Conservation (phyloP, 2,797 vertebrate species). For the Mormyrops boulengeri region DNA sequence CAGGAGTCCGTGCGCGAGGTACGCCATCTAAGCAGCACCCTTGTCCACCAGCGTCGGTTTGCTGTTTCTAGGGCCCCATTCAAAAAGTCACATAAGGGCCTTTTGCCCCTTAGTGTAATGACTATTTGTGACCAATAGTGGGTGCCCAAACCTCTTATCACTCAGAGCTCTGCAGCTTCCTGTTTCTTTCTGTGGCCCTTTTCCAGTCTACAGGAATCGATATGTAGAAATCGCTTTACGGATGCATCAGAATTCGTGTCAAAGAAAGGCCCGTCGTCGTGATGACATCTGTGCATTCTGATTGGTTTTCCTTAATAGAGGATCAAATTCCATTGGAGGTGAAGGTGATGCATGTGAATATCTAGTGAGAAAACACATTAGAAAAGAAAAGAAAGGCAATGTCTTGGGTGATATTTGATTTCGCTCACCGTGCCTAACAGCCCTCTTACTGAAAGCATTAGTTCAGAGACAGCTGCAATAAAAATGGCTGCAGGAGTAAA, state of each 20-base stretch:
- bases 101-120: not conserved
- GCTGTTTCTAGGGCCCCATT: not conserved
- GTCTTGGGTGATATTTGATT: not conserved
- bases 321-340: no score
- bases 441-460: not conserved
- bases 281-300: not conserved
- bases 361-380: not conserved
- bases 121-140: not conserved
- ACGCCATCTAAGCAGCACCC: constrained; percentile 21
- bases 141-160: not conserved
- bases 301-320: not conserved
- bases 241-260: not conserved
- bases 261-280: not conserved
- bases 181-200: not conserved
- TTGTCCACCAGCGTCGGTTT: not conserved
- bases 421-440: not conserved
- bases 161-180: not conserved
- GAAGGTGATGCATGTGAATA: not conserved
- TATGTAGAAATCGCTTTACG: not conserved
- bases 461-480: not conserved
- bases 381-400: not conserved
- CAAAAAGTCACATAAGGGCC: not conserved
- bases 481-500: not conserved
- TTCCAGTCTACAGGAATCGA: not conserved
- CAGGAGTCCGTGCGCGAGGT: constrained; percentile 76